Percentiles rank a stretch among this genome's conserved stretches.
phyloP scores from a whole-genome alignment of 2,113 vertebrate genomes.

The Lophotis ruficrista region DNA sequence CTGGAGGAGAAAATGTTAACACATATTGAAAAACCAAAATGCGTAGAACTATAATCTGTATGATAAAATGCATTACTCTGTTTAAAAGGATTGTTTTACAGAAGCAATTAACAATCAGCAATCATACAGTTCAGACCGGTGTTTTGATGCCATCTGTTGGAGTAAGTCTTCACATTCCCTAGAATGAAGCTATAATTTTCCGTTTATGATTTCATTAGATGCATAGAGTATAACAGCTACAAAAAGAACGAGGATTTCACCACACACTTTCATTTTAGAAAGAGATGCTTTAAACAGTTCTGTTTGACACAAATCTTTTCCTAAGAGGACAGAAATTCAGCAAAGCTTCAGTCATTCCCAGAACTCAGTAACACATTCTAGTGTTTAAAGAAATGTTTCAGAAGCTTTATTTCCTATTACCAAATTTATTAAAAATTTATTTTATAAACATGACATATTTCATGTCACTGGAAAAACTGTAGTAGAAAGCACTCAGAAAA shows the following conservation, averaged over 20 bases:
- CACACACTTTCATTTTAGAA: constrained; percentile 58
- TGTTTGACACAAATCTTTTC: constrained; percentile 31
- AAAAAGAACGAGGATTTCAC: constrained; percentile 67
- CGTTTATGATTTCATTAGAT: constrained; percentile 82
- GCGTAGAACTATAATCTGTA: constrained; percentile 81
- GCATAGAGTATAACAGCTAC: constrained; percentile 68
- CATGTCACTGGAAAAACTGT: background rate
- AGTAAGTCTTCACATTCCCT: constrained; percentile 80
- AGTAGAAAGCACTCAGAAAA: background rate
- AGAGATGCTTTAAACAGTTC: constrained; percentile 54
- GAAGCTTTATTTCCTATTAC: background rate
- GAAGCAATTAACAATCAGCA: constrained; percentile 86
- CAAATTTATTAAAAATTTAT: background rate
- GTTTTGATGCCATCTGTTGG: constrained; percentile 99
- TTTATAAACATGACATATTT: background rate
- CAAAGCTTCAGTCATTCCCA: background rate
- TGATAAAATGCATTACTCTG: constrained; percentile 83
- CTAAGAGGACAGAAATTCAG: background rate
- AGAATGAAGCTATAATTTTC: constrained; percentile 84
- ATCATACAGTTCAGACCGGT: constrained; percentile 86
- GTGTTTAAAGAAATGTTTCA: background rate
- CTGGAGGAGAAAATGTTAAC: constrained; percentile 82
- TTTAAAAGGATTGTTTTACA: constrained; percentile 85
- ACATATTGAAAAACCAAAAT: constrained; percentile 77
- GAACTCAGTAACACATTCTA: background rate